Evolutionary conservation across 2,797 vertebrate genomes (phyloP).

Genomic region (Falco biarmicus): DNA sequence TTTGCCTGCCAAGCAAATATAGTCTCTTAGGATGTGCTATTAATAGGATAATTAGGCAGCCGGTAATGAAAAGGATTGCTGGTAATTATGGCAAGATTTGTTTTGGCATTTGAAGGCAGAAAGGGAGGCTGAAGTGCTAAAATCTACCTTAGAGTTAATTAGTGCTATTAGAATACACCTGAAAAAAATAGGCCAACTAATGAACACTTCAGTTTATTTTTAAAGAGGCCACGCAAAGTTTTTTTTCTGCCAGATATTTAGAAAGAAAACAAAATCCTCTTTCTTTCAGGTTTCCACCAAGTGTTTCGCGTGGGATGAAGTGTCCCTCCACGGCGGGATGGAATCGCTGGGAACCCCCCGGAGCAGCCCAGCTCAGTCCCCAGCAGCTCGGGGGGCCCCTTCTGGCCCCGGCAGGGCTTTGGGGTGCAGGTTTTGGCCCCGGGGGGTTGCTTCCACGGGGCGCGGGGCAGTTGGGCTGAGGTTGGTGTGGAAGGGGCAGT

Average conservation of each 20-base stretch:
- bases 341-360: not conserved
- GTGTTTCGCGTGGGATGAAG: rapidly evolving
- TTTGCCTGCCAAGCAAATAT: conserved; percentile 93
- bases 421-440: not conserved
- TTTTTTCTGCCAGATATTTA: rapidly evolving
- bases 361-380: not conserved
- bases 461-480: rapidly evolving
- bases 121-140: conserved; percentile 90
- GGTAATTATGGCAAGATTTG: conserved; percentile 99
- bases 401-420: too few species aligned
- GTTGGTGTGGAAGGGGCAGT: not conserved
- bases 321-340: rapidly evolving
- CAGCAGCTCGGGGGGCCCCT: rapidly evolving
- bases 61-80: conserved; percentile 98
- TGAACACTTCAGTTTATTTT: conserved; percentile 43
- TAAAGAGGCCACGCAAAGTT: conserved; percentile 36
- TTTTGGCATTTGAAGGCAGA: conserved; percentile 94
- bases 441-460: rapidly evolving
- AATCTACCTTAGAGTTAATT: conserved; percentile 95
- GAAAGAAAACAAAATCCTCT: not conserved
- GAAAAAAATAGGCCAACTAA: conserved; percentile 83
- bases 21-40: conserved; percentile 96
- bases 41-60: conserved; percentile 99
- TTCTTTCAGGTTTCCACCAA: rapidly evolving
- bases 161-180: conserved; percentile 88